Evolutionary conservation across 2,113 vertebrate species (phyloP).

Genomic region (Capra hircus): DNA sequence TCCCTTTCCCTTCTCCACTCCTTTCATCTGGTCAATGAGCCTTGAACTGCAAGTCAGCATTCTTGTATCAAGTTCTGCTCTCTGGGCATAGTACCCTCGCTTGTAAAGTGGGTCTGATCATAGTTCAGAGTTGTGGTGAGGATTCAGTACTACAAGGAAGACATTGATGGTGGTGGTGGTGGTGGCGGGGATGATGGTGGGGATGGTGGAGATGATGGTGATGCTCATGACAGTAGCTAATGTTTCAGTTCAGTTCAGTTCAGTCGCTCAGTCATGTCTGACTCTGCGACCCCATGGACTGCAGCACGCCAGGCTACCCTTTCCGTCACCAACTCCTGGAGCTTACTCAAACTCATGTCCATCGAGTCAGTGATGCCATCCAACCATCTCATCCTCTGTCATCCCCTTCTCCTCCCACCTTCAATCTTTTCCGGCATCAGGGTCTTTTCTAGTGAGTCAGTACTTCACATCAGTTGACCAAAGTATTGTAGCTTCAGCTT

Average conservation of each 20-base stretch:
- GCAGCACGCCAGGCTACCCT: too few species aligned
- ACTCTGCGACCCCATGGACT: too few species aligned
- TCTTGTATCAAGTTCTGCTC: neutral
- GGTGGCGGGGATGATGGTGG: neutral
- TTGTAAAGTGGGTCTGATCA: neutral
- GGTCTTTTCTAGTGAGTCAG: neutral
- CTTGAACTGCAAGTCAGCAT: too few species aligned
- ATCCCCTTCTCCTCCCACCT: too few species aligned
- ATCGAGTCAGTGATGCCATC: too few species aligned
- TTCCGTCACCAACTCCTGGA: too few species aligned
- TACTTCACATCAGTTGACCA: neutral
- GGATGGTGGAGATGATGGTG: neutral
- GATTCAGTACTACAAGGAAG: neutral
- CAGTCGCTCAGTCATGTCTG: neutral
- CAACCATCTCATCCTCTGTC: too few species aligned
- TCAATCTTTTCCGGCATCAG: neutral
- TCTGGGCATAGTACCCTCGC: neutral
- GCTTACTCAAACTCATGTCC: too few species aligned
- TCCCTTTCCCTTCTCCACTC: neutral
- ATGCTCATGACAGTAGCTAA: fast-evolving
- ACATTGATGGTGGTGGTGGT: neutral
- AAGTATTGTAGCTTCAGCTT: neutral
- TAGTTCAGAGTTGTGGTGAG: neutral
- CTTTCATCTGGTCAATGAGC: neutral
- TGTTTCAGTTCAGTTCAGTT: neutral